Evolutionary conservation across 2,113 vertebrate species (phyloP).

Genomic region (Nestor notabilis): DNA sequence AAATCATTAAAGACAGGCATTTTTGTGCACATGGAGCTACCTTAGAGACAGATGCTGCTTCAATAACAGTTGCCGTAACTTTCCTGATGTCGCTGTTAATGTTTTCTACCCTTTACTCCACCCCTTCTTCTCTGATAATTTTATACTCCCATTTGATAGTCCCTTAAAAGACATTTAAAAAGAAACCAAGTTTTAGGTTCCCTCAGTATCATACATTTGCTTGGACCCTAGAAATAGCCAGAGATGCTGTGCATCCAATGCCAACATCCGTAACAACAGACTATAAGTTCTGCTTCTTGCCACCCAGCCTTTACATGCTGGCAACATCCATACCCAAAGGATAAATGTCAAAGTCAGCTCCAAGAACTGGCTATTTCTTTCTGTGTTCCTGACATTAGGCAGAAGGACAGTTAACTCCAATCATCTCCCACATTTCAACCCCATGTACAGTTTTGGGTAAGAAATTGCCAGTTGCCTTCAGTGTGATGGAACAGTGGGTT

Average conservation of each 20-base stretch:
- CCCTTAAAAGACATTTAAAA: not conserved
- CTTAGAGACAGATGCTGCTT: not conserved
- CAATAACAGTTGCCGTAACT: not conserved
- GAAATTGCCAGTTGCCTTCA: not conserved
- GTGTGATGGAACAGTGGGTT: accelerated
- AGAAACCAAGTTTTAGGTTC: not conserved
- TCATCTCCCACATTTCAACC: not conserved
- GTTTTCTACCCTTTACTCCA: not conserved
- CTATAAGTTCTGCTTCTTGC: not conserved
- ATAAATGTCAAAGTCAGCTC: not conserved
- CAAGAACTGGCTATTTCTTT: not conserved
- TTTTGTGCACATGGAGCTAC: not conserved
- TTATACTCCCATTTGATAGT: not conserved
- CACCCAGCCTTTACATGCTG: not conserved
- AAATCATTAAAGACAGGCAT: not conserved
- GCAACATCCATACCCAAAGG: not conserved
- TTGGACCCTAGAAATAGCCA: not conserved
- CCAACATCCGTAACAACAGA: not conserved
- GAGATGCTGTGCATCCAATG: not conserved
- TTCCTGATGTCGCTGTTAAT: not conserved
- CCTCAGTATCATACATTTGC: not conserved
- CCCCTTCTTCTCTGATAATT: not conserved
- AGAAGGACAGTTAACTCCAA: not conserved
- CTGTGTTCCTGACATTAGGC: not conserved
- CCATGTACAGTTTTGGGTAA: not conserved